These are phyloP conservation scores for Dendrophyllia cribrosa DNA, from an alignment of 64 coral and sea anemone species.

Conservation along the genomic window DNA sequence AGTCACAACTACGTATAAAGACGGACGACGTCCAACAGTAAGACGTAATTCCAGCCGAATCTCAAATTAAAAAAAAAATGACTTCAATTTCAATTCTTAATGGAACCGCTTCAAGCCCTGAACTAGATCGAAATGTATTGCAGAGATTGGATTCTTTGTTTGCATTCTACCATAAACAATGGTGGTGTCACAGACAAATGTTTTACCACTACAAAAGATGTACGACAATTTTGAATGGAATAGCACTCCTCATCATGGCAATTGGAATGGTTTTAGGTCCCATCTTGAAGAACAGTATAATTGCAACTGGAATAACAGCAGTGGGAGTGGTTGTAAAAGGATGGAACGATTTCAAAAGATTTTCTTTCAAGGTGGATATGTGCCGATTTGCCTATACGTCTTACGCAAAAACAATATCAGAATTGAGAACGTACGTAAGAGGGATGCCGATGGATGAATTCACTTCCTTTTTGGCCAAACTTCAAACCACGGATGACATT, in stretches of 20 bases:
- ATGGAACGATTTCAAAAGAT: conserved; percentile 19
- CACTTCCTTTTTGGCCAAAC: not conserved
- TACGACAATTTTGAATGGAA: not conserved
- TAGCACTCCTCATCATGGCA: too few species aligned
- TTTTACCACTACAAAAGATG: not conserved
- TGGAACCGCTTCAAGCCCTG: rapidly evolving
- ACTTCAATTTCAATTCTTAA: too few species aligned
- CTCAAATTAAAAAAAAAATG: too few species aligned
- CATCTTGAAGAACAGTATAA: too few species aligned
- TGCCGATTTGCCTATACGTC: conserved; percentile 45
- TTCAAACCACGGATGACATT: conserved; percentile 39
- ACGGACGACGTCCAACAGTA: too few species aligned
- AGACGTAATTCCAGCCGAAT: too few species aligned
- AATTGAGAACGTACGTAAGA: not conserved
- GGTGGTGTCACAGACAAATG: not conserved
- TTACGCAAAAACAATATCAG: too few species aligned
- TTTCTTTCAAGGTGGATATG: conserved; percentile 16
- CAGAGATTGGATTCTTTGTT: not conserved
- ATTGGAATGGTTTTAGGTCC: too few species aligned
- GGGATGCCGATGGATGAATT: not conserved
- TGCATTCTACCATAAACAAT: not conserved
- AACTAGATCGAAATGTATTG: not conserved
- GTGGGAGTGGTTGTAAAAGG: too few species aligned
- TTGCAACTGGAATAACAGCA: too few species aligned
- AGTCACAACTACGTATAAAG: too few species aligned